Evolutionary conservation across 2,888 invertebrate species (phyloP).

Genomic region (Pachydiplax longipennis): DNA sequence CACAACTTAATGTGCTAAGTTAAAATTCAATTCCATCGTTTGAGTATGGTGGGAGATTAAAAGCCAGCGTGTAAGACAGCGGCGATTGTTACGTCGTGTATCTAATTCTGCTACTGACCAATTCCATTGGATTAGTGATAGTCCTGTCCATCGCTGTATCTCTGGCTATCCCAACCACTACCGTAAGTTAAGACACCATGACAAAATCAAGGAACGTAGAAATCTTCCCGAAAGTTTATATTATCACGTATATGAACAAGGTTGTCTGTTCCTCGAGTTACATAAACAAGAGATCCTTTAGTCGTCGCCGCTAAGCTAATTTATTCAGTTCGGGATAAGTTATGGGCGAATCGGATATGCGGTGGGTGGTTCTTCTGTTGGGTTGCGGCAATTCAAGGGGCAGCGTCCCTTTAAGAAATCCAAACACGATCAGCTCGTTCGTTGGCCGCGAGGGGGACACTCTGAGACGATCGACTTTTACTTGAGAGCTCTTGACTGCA

Average conservation of each 20-base stretch:
- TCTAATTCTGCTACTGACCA: too few relatives aligned
- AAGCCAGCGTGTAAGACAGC: too few relatives aligned
- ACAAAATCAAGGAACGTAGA: too few relatives aligned
- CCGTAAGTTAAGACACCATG: too few relatives aligned
- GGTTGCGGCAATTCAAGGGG: neutral
- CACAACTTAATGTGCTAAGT: too few relatives aligned
- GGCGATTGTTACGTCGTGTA: too few relatives aligned
- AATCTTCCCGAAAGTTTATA: too few relatives aligned
- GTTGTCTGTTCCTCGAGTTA: neutral
- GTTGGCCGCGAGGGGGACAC: neutral
- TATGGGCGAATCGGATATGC: neutral
- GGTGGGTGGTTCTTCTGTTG: neutral
- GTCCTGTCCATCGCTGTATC: too few relatives aligned
- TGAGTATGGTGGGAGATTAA: too few relatives aligned
- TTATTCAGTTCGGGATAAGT: neutral
- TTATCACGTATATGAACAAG: neutral
- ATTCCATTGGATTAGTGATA: too few relatives aligned
- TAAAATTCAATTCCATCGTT: too few relatives aligned
- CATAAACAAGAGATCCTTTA: neutral
- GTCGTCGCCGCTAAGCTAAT: neutral
- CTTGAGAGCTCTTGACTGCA: neutral
- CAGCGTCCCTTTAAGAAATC: neutral
- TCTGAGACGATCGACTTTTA: neutral
- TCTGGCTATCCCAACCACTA: too few relatives aligned
- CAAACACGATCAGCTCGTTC: neutral